Percentiles rank a stretch among this genome's conserved stretches.
Conservation (phyloP, 2,113 vertebrate genomes). For the Microtus richardsoni region DNA sequence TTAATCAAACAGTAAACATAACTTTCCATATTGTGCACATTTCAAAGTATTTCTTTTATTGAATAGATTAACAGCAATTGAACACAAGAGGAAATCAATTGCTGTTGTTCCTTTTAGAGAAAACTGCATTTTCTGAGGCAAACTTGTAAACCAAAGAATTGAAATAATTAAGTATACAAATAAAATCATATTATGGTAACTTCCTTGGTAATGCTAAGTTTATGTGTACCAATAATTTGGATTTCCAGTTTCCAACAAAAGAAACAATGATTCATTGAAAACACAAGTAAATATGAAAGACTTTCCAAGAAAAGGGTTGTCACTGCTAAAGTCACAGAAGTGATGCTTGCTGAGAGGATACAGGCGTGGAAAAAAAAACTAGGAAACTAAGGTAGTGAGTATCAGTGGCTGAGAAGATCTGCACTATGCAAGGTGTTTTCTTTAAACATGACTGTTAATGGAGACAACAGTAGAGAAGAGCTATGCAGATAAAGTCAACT, state of each 20-base stretch:
- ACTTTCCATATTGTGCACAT: constrained; percentile 65
- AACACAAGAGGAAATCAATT: constrained; percentile 65
- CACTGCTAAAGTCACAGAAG: background rate
- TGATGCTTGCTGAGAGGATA: background rate
- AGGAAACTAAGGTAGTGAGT: background rate
- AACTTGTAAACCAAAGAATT: constrained; percentile 51
- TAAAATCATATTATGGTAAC: constrained; percentile 42
- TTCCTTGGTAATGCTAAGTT: background rate
- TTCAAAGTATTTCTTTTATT: constrained; percentile 66
- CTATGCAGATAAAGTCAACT: background rate
- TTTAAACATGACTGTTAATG: background rate
- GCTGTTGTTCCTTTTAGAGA: constrained; percentile 61
- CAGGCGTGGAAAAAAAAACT: background rate
- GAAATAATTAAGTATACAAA: constrained; percentile 56
- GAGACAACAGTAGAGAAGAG: background rate
- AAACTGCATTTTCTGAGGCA: constrained; percentile 48
- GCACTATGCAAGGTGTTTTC: background rate
- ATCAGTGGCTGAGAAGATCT: background rate
- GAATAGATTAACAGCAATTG: constrained; percentile 38
- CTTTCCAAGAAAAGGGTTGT: background rate
- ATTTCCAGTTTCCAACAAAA: background rate
- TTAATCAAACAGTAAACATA: constrained; percentile 67
- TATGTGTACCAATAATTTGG: background rate
- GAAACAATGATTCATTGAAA: background rate
- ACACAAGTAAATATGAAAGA: background rate